phyloP scores from a whole-genome alignment of 2,113 vertebrate species.

The Hyaena hyaena region DNA sequence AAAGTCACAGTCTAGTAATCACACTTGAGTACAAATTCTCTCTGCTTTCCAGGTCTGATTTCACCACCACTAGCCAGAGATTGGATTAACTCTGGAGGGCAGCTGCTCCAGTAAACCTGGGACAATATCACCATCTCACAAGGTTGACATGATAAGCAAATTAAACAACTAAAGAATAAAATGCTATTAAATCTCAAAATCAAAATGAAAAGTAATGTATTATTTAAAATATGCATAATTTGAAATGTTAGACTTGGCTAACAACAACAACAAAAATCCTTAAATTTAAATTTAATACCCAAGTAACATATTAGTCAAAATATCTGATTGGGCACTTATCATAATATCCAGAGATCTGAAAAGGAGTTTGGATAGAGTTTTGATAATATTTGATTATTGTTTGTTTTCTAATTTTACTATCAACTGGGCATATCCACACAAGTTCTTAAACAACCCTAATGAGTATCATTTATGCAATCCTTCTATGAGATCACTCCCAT shows the following conservation, averaged over 20 bases:
- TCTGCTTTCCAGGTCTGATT: neutral
- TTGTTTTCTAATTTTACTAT: constrained; percentile 48
- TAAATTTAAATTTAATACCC: constrained; percentile 48
- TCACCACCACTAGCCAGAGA: neutral
- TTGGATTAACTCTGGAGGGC: neutral
- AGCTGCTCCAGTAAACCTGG: neutral
- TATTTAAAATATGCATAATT: neutral
- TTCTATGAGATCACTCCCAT: constrained; percentile 79
- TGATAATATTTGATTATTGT: neutral
- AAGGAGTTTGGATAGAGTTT: neutral
- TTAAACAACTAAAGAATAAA: constrained; percentile 20
- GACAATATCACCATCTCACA: neutral
- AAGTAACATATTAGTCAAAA: constrained; percentile 5
- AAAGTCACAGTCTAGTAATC: neutral
- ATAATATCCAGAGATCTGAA: neutral
- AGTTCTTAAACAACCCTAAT: constrained; percentile 66
- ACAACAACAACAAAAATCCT: neutral
- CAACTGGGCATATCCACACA: neutral
- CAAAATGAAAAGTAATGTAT: constrained; percentile 33
- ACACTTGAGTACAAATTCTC: neutral
- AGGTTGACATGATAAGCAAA: neutral
- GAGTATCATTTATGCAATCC: constrained; percentile 74
- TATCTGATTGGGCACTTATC: neutral
- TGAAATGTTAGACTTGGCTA: neutral
- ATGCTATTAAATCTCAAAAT: constrained; percentile 5